Evolutionary conservation across 2,888 invertebrate species (phyloP).

Genomic region (Sesia bembeciformis): DNA sequence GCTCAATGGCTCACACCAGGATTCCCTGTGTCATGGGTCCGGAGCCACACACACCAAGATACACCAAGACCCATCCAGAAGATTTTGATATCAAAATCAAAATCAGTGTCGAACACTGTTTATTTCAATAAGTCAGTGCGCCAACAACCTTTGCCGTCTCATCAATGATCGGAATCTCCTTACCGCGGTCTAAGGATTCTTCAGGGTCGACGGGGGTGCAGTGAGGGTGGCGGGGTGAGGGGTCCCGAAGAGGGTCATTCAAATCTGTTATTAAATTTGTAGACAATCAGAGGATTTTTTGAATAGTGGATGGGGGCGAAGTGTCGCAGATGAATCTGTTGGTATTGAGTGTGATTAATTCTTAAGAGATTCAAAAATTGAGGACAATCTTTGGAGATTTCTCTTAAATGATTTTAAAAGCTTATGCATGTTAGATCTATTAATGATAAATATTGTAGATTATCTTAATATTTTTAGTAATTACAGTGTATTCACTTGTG

Average conservation of each 20-base stretch:
- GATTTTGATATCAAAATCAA: too few relatives aligned
- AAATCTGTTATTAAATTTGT: constrained; percentile 59
- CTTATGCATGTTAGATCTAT: too few relatives aligned
- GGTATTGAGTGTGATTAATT: not conserved
- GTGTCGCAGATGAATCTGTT: not conserved
- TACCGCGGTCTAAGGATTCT: constrained; percentile 6
- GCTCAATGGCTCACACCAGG: too few relatives aligned
- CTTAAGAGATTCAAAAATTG: not conserved
- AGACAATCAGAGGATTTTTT: constrained; percentile 40
- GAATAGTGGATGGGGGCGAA: not conserved
- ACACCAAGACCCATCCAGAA: too few relatives aligned
- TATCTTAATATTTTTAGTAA: too few relatives aligned
- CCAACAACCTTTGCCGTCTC: constrained; percentile 6
- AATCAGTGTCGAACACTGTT: too few relatives aligned
- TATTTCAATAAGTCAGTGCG: constrained; percentile 2
- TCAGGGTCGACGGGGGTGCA: not conserved
- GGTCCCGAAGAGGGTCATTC: constrained; percentile 30
- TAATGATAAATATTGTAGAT: too few relatives aligned
- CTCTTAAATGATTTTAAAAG: not conserved
- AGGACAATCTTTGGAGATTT: not conserved
- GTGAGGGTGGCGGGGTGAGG: constrained; percentile 3
- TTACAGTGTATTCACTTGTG: too few relatives aligned
- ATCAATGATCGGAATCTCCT: constrained; percentile 18
- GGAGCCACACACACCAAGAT: too few relatives aligned
- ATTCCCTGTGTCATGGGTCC: too few relatives aligned